Base-by-base conservation (phyloP, 2,113 vertebrate species). In the Rutilus rutilus region DNA sequence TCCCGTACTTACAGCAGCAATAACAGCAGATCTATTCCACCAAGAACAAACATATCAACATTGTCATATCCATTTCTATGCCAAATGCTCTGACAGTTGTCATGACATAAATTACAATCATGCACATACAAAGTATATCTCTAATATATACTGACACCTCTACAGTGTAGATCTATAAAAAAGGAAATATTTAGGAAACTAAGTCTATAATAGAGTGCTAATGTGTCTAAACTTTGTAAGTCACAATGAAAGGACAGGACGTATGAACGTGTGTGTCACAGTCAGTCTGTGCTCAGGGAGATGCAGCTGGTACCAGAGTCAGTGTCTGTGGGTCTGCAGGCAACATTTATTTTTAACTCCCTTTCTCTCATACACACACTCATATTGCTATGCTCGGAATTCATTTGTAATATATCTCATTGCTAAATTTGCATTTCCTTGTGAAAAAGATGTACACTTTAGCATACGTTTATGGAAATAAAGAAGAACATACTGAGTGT, bases 231-330 rank as follows among this genome's bases (percentile, higher is more conserved):
- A 62, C 12, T 47, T 62, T 47, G 74, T 62, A 74, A 64, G 71
- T 75, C 9, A 85, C 11, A 85, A 5, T n/a, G 57, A 19, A 19
- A 33, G 39, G 62, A 67, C 74, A 52, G 85, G 57, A 47, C 67
- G 33, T 45, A 21, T 73, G 17, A 42, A 27, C 62, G 19, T 25
- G 4, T 23, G 77, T 42, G 33, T 82, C 76, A 85, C 76, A 54
- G 87, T 65, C 54, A 81, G 50, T 64, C 39, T 69, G 47, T 64
- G 82, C 85, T 85, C 36, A 78, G 52, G 57, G 84, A 86, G 11
- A 83, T 86, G 47, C 84, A 86, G 84, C 78, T 77, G 85, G 30
- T 82, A 82, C 71, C 81, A 86, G 60, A 80, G 27, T 86, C 30
- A 36, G 45, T 84, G 75, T 64, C 45, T 47, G 84, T 69, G 6